Conservation (phyloP, 2,797 vertebrate species). For the Paramormyrops hopkinsi region DNA sequence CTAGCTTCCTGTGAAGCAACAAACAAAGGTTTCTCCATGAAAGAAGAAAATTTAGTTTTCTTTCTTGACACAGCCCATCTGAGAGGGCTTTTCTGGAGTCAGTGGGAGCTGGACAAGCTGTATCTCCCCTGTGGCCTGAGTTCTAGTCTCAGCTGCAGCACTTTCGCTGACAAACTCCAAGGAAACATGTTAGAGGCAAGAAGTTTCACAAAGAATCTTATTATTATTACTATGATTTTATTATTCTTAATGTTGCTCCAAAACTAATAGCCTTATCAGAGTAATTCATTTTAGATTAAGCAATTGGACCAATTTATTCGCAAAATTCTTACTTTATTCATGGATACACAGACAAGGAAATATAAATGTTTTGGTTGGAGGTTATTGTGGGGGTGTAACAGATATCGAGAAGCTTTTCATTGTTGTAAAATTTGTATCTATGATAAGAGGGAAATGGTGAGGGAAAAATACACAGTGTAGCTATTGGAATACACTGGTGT, state of each 20-base stretch:
- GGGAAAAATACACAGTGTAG: neutral
- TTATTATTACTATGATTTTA: neutral
- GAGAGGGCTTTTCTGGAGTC: conserved; percentile 44
- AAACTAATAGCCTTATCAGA: neutral
- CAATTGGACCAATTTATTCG: neutral
- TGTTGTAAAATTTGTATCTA: neutral
- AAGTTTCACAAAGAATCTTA: neutral
- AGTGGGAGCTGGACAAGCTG: neutral
- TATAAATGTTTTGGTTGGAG: neutral
- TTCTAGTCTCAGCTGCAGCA: neutral
- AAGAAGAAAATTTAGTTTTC: neutral
- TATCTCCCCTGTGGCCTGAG: neutral
- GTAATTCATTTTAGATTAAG: neutral
- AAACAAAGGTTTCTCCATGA: neutral
- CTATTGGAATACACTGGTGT: neutral
- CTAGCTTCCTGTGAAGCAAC: conserved; percentile 39
- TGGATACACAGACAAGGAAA: neutral
- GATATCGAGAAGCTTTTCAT: neutral
- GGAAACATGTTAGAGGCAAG: neutral
- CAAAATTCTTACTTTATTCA: neutral
- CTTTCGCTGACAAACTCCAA: neutral
- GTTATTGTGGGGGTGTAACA: neutral
- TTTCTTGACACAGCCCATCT: neutral
- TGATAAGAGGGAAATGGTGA: neutral
- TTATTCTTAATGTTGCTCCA: neutral